Base-by-base conservation (phyloP, 2,888 invertebrate species). In the Nemurella pictetii region DNA sequence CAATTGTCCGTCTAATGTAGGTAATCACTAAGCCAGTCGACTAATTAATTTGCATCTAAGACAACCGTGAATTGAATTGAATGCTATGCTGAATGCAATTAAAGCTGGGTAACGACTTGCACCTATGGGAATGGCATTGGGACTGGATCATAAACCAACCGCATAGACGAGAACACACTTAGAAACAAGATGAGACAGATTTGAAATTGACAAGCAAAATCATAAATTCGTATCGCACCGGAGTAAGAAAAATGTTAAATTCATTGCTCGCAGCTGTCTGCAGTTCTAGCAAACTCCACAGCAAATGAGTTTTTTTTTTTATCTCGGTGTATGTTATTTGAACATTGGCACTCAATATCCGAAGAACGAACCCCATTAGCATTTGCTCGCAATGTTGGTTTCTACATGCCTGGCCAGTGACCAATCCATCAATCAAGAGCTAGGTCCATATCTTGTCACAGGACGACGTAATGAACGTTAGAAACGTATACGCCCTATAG, bases 181-280 rank as follows among this genome's bases (percentile, higher is more conserved):
- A 55, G 9, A 55, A 78, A 28, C 3, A 72, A 82, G 55, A 82
- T 28, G 55, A 25, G 82, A 82, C 82, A 82, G 82, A 82, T 82
- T 82, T 28, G 55, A 7, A 82, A 82, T n/a, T 84, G 78, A 80
- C 80, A 77, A 84, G 77, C 36, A 80, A 84, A 78, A 84, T 84
- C 78, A 84, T 84, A 84, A 84, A 84, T 84, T 84, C 78, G 36
- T 35, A 84, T 75, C 75, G 27, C 78, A 84, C 78, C 35, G 25
- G 78, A 25, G 26, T 28, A 32, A 55, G 78, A 55, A 27, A 82
- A 29, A 15, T 35, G 20, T 80, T 25, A 78, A 25, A 3, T 30
- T 15, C 80, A 80, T 29, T 15, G 80, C 80, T 35, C 32, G 20
- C 35, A 27, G 75, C 26, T 75, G 75, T 75, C 9, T 26, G 75